Evolutionary conservation across 2,888 invertebrate species (phyloP).

Genomic region (Agrotis ipsilon): DNA sequence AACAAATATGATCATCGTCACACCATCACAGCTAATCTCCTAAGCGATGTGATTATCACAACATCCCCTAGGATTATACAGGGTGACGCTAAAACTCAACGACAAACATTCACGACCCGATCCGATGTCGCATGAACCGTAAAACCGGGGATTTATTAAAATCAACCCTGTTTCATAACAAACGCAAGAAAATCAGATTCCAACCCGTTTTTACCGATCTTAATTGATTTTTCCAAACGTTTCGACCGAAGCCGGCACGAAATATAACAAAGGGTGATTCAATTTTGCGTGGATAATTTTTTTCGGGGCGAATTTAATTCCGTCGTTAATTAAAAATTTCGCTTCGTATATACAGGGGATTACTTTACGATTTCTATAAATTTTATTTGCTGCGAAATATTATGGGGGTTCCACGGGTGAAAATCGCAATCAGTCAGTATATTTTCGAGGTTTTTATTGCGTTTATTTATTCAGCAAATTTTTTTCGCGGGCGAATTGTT

Average conservation of each 20-base stretch:
- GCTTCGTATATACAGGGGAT: slow-evolving; percentile 70
- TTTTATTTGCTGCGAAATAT: slow-evolving; percentile 62
- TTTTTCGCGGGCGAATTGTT: slow-evolving; percentile 34
- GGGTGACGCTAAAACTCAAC: slow-evolving; percentile 26
- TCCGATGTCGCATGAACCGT: slow-evolving; percentile 8
- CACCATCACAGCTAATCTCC: slow-evolving; percentile 34
- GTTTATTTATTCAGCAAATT: slow-evolving; percentile 36
- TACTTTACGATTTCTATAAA: slow-evolving; percentile 71
- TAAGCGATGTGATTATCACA: slow-evolving; percentile 46
- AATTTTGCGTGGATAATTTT: slow-evolving; percentile 65
- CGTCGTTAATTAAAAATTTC: slow-evolving; percentile 79
- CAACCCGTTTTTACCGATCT: slow-evolving; percentile 49
- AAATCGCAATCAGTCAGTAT: slow-evolving; percentile 45
- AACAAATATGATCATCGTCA: slow-evolving; percentile 33
- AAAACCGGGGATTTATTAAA: slow-evolving; percentile 41
- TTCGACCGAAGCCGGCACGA: slow-evolving; percentile 40
- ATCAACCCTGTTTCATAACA: slow-evolving; percentile 17
- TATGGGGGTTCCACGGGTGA: slow-evolving; percentile 21
- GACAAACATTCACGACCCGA: slow-evolving; percentile 27
- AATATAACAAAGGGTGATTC: slow-evolving; percentile 65
- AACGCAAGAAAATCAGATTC: slow-evolving; percentile 41
- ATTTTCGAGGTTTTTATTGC: slow-evolving; percentile 38
- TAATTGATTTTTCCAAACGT: slow-evolving; percentile 58
- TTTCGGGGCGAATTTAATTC: slow-evolving; percentile 70
- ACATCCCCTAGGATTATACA: slow-evolving; percentile 44